Conservation (phyloP, 2,797 vertebrate genomes). For the Huso huso region DNA sequence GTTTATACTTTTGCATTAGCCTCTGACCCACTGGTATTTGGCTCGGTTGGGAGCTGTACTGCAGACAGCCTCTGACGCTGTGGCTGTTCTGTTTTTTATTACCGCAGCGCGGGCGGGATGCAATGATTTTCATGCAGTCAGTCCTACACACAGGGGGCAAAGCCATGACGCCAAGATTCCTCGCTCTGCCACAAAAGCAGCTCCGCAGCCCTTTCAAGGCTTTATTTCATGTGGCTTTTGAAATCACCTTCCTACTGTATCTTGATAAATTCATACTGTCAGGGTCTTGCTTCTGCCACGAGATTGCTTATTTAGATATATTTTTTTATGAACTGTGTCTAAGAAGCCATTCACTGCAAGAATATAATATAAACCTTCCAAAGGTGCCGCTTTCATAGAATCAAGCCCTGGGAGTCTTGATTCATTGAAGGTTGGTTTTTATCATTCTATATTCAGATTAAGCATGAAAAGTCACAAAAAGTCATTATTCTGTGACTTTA, state of each 20-base stretch:
- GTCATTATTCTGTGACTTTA: too few relatives aligned
- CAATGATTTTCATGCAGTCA: constrained; percentile 3
- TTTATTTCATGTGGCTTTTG: constrained; percentile 15
- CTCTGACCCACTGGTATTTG: constrained; percentile 31
- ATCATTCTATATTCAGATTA: too few relatives aligned
- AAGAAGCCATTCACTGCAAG: too few relatives aligned
- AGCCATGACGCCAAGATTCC: constrained; percentile 2
- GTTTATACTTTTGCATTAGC: constrained; percentile 24
- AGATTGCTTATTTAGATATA: too few relatives aligned
- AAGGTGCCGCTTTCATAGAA: too few relatives aligned
- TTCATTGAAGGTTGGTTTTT: too few relatives aligned
- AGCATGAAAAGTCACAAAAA: too few relatives aligned
- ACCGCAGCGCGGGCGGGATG: background rate
- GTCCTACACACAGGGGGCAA: background rate
- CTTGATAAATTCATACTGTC: too few relatives aligned
- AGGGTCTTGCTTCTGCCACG: too few relatives aligned
- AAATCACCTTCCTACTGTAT: background rate
- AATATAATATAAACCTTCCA: too few relatives aligned
- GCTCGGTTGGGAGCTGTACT: constrained; percentile 15
- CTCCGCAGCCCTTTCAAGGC: background rate
- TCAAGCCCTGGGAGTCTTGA: too few relatives aligned
- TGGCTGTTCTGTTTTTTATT: constrained; percentile 4
- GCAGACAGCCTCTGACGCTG: constrained; percentile 6
- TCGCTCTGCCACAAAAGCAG: background rate
- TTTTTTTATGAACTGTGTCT: too few relatives aligned